phyloP scores from a whole-genome alignment of 2,113 vertebrate species.

The Myrmecophaga tridactyla region DNA sequence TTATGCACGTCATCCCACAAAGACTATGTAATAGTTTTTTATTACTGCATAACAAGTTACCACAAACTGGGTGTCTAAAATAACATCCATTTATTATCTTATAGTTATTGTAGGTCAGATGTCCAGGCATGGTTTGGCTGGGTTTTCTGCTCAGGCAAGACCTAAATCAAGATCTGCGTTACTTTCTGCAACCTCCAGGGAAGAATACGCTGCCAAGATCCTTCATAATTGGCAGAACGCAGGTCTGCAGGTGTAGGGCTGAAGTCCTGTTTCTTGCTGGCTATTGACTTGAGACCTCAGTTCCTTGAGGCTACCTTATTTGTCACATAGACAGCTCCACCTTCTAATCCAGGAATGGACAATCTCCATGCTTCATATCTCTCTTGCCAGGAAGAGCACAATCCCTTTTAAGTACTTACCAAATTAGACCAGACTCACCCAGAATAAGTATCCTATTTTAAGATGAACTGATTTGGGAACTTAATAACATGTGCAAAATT shows the following conservation, averaged over 20 bases:
- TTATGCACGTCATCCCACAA: background rate
- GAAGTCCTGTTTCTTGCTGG: background rate
- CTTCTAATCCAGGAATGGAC: constrained; percentile 37
- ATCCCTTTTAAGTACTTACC: background rate
- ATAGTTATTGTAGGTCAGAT: constrained; percentile 34
- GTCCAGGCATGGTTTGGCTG: background rate
- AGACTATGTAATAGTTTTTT: constrained; percentile 30
- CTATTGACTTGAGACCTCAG: background rate
- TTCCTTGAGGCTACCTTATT: background rate
- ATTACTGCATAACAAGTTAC: constrained; percentile 17
- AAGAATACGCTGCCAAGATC: constrained; percentile 7
- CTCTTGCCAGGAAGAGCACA: constrained; percentile 4
- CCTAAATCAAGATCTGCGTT: background rate
- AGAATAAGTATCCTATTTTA: background rate
- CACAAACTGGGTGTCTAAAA: background rate
- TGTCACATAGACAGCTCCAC: background rate
- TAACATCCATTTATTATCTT: constrained; percentile 27
- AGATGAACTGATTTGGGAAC: constrained; percentile 1
- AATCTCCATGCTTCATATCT: background rate
- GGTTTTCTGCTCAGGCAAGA: constrained; percentile 36
- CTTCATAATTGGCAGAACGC: constrained; percentile 27
- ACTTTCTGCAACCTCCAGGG: background rate
- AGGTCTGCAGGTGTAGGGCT: background rate
- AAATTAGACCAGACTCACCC: background rate
- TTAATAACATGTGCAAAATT: constrained; percentile 28